These are phyloP conservation scores for Drosophila willistoni DNA, from an alignment of 1,140 invertebrate genomes.

Conservation along the genomic window DNA sequence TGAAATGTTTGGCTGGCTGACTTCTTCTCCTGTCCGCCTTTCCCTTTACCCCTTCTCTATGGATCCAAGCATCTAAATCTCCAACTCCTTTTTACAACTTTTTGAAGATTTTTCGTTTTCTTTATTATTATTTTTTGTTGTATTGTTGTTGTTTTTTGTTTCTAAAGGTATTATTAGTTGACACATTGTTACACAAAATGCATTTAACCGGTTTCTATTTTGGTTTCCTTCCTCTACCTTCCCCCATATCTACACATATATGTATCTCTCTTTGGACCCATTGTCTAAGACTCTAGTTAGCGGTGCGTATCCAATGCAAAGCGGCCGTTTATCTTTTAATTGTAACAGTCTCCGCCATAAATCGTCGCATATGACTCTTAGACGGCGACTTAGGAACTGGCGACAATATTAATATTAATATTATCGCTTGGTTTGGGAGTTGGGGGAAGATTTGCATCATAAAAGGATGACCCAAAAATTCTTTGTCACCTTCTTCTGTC, in stretches of 20 bases:
- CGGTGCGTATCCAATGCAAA: slow-evolving; percentile 76
- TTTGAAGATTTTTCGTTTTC: slow-evolving; percentile 50
- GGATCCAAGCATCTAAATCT: not conserved
- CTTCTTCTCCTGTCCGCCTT: slow-evolving; percentile 42
- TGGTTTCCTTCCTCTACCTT: not conserved
- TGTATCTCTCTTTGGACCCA: slow-evolving; percentile 13
- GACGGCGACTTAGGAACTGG: slow-evolving; percentile 26
- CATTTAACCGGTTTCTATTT: slow-evolving; percentile 71
- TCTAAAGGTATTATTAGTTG: slow-evolving; percentile 62
- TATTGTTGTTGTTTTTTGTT: slow-evolving; percentile 1
- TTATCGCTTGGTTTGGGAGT: slow-evolving; percentile 15
- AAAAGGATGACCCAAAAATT: slow-evolving; percentile 56
- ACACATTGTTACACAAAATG: slow-evolving; percentile 80
- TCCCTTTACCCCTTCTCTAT: not conserved
- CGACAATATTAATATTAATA: slow-evolving; percentile 66
- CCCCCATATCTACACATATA: slow-evolving; percentile 5
- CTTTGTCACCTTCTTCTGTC: not conserved
- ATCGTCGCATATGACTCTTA: slow-evolving; percentile 40
- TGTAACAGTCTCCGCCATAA: slow-evolving; percentile 77
- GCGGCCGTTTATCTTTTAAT: slow-evolving; percentile 79
- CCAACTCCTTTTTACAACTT: slow-evolving; percentile 19
- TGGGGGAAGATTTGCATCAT: slow-evolving; percentile 61
- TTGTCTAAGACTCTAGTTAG: slow-evolving; percentile 60
- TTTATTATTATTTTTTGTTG: slow-evolving; percentile 14
- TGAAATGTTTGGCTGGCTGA: slow-evolving; percentile 78